Evolutionary conservation across 2,113 vertebrate genomes (phyloP).

Genomic region (Calidris pugnax): DNA sequence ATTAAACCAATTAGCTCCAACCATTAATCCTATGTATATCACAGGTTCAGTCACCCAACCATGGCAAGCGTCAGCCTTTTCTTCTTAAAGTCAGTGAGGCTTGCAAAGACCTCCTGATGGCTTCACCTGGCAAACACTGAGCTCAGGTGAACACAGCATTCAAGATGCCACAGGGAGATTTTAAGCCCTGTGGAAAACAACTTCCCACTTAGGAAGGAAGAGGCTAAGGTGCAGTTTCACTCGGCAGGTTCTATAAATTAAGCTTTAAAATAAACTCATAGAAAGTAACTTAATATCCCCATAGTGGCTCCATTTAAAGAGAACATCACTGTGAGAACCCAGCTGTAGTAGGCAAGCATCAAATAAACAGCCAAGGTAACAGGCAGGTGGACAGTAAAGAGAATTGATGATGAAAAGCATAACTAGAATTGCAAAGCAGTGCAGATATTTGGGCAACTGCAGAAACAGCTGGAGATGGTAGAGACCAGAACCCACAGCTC

Average conservation of each 20-base stretch:
- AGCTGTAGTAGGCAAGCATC: background rate
- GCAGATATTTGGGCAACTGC: background rate
- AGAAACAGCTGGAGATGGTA: background rate
- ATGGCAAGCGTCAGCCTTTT: background rate
- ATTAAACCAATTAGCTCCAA: slow-evolving; percentile 28
- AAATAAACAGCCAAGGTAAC: background rate
- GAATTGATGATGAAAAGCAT: background rate
- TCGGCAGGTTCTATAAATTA: background rate
- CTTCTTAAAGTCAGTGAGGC: background rate
- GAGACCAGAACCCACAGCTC: background rate
- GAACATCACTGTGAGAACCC: background rate
- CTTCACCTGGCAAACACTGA: background rate
- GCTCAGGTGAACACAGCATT: background rate
- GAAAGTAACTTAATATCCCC: background rate
- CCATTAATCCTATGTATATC: background rate
- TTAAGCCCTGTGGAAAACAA: background rate
- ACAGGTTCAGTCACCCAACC: background rate
- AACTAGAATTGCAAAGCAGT: background rate
- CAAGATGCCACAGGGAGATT: background rate
- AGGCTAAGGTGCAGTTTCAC: background rate
- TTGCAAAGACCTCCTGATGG: background rate
- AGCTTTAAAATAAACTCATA: background rate
- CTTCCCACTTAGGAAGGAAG: background rate
- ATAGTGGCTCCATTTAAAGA: background rate
- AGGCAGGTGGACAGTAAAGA: background rate